Evolutionary conservation across 2,888 invertebrate genomes (phyloP), one percentile per base, ranked within the genome.

Genomic region (Ophioninae sp.): DNA sequence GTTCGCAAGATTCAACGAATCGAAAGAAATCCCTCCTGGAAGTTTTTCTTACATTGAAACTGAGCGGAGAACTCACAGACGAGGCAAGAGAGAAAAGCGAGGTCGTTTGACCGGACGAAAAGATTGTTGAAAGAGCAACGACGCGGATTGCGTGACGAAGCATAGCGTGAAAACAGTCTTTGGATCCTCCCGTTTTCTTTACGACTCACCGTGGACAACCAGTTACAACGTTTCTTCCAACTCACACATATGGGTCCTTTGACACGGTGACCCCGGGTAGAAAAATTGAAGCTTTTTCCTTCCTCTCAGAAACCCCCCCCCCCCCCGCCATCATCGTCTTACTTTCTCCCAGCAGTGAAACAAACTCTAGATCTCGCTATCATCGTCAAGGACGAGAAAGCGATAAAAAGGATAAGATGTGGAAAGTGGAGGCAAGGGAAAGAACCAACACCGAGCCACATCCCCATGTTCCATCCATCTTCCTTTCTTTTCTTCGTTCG

Each of bases 401-500:
- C 23, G 72, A 64, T 58, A 61, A 73, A 77, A 67, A 68, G 61
- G 73, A 67, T 58, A 59, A 59, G 30, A 23, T 17, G 58, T 22
- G 39, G 30, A 39, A 17, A 51, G 51, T 41, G 56, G 72, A 20
- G 75, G 72, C 37, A 63, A 30, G 22, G 72, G 23, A 56, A 9
- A 73, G 44, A 51, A 17, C 44, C 58, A 65, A 59, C 69, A 44
- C 37, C 67, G 67, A 51, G 41, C 82, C 84, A 87, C 88, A 89
- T 13, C 69, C 8, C 76, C 76, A 88, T 89, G 87, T 90, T 91
- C 90, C 91, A 92, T 92, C 91, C 91, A 92, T 92, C 92, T 92
- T 92, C 91, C 89, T 90, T 92, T 91, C 91, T 92, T 92, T 91
- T 89, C 89, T 88, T 89, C 85, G 75, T 85, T 85, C 80, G 41